A percentile compares a stretch with the other conserved stretches of the same genome.
These are phyloP conservation scores for Parauchenoglanis ngamensis DNA, from an alignment of 2,797 vertebrate genomes.

Conservation along the genomic window DNA sequence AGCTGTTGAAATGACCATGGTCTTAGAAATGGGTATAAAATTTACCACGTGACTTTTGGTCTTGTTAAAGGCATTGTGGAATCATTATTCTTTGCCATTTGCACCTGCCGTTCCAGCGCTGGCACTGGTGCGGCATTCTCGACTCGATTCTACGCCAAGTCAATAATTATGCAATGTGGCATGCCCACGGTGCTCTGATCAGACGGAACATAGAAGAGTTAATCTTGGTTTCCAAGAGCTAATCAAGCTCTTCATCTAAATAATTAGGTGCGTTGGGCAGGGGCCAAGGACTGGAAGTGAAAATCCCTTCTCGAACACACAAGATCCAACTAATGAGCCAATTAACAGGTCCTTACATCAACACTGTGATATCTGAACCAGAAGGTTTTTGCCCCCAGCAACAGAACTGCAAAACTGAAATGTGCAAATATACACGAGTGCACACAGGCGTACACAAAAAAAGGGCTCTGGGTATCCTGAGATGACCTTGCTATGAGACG, in stretches of 20 bases:
- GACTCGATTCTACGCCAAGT: neutral
- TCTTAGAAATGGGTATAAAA: neutral
- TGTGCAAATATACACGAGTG: neutral
- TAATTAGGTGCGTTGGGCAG: slow-evolving; percentile 17
- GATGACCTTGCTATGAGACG: slow-evolving; percentile 32
- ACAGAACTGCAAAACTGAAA: neutral
- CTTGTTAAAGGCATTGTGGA: neutral
- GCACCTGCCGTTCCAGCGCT: neutral
- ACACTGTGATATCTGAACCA: neutral
- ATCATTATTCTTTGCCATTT: neutral
- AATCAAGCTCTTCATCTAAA: neutral
- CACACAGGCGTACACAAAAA: neutral
- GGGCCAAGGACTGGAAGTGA: neutral
- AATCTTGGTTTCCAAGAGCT: neutral
- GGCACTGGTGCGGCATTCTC: neutral
- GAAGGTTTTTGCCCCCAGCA: neutral
- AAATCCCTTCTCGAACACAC: neutral
- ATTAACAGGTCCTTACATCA: neutral
- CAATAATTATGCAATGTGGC: neutral
- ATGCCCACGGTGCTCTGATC: neutral
- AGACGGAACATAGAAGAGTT: neutral
- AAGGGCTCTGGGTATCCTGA: neutral
- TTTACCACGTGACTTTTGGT: neutral
- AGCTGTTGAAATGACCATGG: neutral
- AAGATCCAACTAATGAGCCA: neutral